A percentile compares a stretch with the other conserved stretches of the same genome.
Conservation (phyloP, 2,888 invertebrate species). For the Perizoma flavofasciatum region DNA sequence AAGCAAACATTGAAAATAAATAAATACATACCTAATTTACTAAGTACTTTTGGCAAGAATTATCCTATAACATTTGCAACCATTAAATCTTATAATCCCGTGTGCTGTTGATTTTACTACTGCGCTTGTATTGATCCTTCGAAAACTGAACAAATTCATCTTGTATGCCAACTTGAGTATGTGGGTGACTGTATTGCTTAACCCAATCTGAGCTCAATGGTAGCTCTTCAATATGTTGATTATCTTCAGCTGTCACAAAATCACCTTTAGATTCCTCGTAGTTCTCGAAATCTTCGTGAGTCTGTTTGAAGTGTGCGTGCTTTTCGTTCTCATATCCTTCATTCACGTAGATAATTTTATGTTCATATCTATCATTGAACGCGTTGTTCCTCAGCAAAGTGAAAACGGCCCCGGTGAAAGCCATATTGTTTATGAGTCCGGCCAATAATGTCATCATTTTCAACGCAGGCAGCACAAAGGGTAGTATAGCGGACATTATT, state of each 20-base stretch:
- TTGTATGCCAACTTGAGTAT: conserved; percentile 3
- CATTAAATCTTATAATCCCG: background rate
- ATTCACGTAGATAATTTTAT: conserved; percentile 83
- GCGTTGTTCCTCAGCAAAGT: conserved; percentile 84
- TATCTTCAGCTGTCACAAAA: conserved; percentile 29
- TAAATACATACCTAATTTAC: conserved; percentile 10
- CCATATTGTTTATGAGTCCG: conserved; percentile 87
- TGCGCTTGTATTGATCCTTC: conserved; percentile 17
- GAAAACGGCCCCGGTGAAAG: conserved; percentile 85
- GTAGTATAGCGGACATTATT: conserved; percentile 86
- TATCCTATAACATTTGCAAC: background rate
- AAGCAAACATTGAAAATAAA: background rate
- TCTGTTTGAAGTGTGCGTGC: conserved; percentile 37
- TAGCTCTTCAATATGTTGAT: conserved; percentile 45
- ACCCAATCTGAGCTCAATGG: conserved; percentile 47
- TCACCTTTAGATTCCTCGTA: conserved; percentile 23
- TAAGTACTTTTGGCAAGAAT: conserved; percentile 29
- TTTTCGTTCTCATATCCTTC: conserved; percentile 82
- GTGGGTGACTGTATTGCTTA: conserved; percentile 40
- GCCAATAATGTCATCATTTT: conserved; percentile 86
- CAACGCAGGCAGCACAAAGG: conserved; percentile 87
- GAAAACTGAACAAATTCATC: conserved; percentile 19
- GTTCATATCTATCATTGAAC: conserved; percentile 79
- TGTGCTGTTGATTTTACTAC: conserved; percentile 13
- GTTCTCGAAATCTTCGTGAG: conserved; percentile 29